Evolutionary conservation across 2,888 invertebrate species (phyloP).

Genomic region (Iphiclides podalirius): DNA sequence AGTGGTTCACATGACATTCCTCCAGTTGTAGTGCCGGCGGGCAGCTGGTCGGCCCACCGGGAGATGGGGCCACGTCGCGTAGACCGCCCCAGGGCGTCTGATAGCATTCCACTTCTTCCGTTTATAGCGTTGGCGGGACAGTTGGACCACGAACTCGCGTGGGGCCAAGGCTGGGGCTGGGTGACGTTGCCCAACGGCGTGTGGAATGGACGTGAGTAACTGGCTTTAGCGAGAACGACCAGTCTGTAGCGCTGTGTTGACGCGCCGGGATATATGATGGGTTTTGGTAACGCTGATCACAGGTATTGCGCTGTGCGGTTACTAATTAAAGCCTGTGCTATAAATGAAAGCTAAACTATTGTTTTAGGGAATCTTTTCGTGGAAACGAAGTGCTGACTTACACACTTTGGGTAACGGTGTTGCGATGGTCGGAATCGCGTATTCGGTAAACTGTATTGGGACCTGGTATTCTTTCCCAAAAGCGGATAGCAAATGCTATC

Average conservation of each 20-base stretch:
- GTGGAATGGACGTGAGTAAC: slow-evolving; percentile 81
- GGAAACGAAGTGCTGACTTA: too few species aligned
- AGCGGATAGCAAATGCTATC: too few species aligned
- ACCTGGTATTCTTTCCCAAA: too few species aligned
- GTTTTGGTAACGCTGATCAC: too few species aligned
- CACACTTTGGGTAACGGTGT: too few species aligned
- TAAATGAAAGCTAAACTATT: too few species aligned
- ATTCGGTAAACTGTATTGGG: too few species aligned
- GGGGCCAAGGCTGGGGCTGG: slow-evolving; percentile 90
- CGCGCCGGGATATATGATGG: neutral
- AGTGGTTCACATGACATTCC: slow-evolving; percentile 37
- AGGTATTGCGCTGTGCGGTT: too few species aligned
- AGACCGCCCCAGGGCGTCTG: slow-evolving; percentile 18
- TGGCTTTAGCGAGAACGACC: neutral
- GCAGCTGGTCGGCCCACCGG: neutral
- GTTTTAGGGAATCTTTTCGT: too few species aligned
- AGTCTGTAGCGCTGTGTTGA: slow-evolving; percentile 2
- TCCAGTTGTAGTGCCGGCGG: slow-evolving; percentile 13
- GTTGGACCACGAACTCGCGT: slow-evolving; percentile 79
- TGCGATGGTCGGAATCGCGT: too few species aligned
- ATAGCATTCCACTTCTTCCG: slow-evolving; percentile 22
- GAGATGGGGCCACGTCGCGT: too few species aligned
- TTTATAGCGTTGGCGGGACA: slow-evolving; percentile 61
- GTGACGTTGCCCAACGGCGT: slow-evolving; percentile 83
- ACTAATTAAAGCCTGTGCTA: too few species aligned